phyloP scores from a whole-genome alignment of 1,140 invertebrate genomes.

The Sarcophaga bullata region DNA sequence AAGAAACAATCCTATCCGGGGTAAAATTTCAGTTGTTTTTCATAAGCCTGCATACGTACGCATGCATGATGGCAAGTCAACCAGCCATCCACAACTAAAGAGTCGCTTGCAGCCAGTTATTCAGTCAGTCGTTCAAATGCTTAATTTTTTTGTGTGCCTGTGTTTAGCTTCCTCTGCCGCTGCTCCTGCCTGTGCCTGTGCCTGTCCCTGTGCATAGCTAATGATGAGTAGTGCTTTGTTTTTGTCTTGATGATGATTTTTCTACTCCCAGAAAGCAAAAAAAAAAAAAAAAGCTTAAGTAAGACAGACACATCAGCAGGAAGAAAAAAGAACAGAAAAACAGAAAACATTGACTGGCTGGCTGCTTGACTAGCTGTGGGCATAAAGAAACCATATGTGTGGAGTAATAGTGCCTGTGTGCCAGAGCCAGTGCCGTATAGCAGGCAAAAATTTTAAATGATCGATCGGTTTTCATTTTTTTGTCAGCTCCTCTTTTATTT shows the following conservation, averaged over 20 bases:
- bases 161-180: neutral
- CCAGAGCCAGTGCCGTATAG: neutral
- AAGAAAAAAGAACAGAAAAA: neutral
- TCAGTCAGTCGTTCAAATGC: neutral
- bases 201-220: conserved; percentile 23
- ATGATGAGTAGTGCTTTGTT: conserved; percentile 16
- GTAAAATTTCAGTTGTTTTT: neutral
- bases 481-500: neutral
- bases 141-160: neutral
- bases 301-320: conserved; percentile 16
- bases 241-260: neutral
- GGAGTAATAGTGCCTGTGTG: neutral
- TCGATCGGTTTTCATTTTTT: conserved; percentile 22
- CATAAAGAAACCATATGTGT: conserved; percentile 23
- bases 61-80: conserved; percentile 11
- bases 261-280: neutral
- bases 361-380: neutral
- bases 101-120: neutral
- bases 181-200: neutral
- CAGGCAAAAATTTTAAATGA: conserved; percentile 25
- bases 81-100: neutral
- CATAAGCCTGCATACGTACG: neutral
- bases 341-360: neutral
- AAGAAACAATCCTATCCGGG: neutral
- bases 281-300: neutral